These are phyloP conservation scores for Phaethornis superciliosus DNA, from an alignment of 2,113 vertebrate genomes.

Conservation along the genomic window DNA sequence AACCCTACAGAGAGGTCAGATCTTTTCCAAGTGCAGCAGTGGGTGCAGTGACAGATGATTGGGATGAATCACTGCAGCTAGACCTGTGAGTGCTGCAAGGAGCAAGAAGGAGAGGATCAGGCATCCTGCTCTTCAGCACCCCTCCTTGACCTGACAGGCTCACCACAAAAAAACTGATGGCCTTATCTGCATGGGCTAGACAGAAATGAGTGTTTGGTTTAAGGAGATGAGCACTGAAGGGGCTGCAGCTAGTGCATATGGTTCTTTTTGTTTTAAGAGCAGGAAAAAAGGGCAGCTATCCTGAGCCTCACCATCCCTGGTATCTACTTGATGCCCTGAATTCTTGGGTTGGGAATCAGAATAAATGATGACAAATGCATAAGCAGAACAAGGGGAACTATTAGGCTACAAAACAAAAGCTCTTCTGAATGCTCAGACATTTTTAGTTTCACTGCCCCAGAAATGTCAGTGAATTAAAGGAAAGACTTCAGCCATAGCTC, in stretches of 20 bases:
- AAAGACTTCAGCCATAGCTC: not conserved
- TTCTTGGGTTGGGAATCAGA: not conserved
- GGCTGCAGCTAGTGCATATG: not conserved
- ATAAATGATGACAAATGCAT: conserved; percentile 39
- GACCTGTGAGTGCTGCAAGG: not conserved
- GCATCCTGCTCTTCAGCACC: not conserved
- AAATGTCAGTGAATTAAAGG: conserved; percentile 57
- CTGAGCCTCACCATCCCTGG: not conserved
- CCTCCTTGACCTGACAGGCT: not conserved
- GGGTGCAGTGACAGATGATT: not conserved
- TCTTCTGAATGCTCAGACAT: conserved; percentile 25
- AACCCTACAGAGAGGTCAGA: not conserved
- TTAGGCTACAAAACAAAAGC: conserved; percentile 44
- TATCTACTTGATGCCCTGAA: not conserved
- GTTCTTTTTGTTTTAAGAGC: not conserved
- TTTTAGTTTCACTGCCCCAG: conserved; percentile 60
- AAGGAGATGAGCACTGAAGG: not conserved
- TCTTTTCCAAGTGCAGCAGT: not conserved
- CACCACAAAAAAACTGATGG: not conserved
- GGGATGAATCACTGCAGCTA: not conserved
- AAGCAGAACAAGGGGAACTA: conserved; percentile 47
- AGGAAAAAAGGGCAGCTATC: not conserved
- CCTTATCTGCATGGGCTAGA: not conserved
- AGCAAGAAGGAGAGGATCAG: not conserved
- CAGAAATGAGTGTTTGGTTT: not conserved